phyloP scores from a whole-genome alignment of 2,888 invertebrate genomes.

The Chouioia cunea region DNA sequence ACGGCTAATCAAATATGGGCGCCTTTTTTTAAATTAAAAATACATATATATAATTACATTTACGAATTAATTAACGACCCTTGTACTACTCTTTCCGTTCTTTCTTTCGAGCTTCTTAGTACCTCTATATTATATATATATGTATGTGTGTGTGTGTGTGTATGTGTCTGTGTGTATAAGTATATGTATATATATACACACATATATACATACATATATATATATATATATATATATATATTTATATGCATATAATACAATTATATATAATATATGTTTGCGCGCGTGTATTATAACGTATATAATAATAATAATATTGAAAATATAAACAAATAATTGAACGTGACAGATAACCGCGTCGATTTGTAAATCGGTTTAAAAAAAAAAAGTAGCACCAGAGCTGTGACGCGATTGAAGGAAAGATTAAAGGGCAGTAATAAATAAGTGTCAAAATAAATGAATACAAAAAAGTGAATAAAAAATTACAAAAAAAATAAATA shows the following conservation, averaged over 20 bases:
- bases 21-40: constrained; percentile 48
- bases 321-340: constrained; percentile 43
- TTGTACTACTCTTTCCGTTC: constrained; percentile 48
- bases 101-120: constrained; percentile 51
- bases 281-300: constrained; percentile 46
- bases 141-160: constrained; percentile 33
- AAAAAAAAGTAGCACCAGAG: constrained; percentile 44
- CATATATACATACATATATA: constrained; percentile 37
- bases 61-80: constrained; percentile 47
- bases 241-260: constrained; percentile 42
- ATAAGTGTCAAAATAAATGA: constrained; percentile 46
- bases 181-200: constrained; percentile 37
- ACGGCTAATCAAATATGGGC: constrained; percentile 41
- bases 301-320: constrained; percentile 41
- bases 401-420: constrained; percentile 49
- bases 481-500: constrained; percentile 19
- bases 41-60: constrained; percentile 13
- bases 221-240: constrained; percentile 43
- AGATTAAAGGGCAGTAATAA: constrained; percentile 46
- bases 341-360: constrained; percentile 30
- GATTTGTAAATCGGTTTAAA: constrained; percentile 42
- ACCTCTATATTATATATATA: constrained; percentile 44
- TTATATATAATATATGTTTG: constrained; percentile 40
- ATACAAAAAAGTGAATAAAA: constrained; percentile 12
- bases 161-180: constrained; percentile 40